Evolutionary conservation across 2,113 vertebrate species (phyloP), one percentile per base, ranked within the genome.

Genomic region (Muscicapa adusta): DNA sequence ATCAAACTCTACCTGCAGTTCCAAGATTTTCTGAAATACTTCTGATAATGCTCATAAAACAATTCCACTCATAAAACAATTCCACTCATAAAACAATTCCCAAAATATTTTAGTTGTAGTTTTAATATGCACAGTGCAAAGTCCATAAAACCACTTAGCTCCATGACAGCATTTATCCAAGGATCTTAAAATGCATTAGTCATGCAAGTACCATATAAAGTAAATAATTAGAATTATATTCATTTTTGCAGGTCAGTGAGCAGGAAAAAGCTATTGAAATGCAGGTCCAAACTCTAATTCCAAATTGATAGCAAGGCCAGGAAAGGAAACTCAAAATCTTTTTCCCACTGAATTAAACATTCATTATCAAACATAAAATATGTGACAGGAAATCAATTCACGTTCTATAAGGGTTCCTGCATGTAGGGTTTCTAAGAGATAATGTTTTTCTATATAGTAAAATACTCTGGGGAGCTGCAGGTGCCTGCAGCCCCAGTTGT

Each of bases 371-470:
- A 63, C 20, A 82, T 33, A 81, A 87, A 70, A 95, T 29, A 34
- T 2, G 33, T 58, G 60, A 14, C 18, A 47, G 48, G 26, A 85
- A 88, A 88, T 67, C 33, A 56, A 18, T 70, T 81, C 62, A 26
- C 9, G 45, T 45, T 62, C 50, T 58, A 2, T 68, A 62, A 74
- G n/a, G 19, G 19, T 45, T 31, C 18, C n/a, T 80, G 9, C 22
- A 48, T 16, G 10, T 23, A 23, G 3, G 8, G 12, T 66, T 94
- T 77, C 54, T 60, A 42, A 60, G 29, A 78, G 29, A 14, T 45
- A 0, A 0, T 68, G 14, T 6, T 70, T 70, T 77, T n/a, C 31
- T 65, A 0, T 15, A 4, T 7, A 29, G 6, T 23, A 47, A 56
- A 58, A 26, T 9, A 58, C 22, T 38, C 36, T 31, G 14, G 25